phyloP scores from a whole-genome alignment of 2,797 vertebrate species.

The Sciaenops ocellatus region DNA sequence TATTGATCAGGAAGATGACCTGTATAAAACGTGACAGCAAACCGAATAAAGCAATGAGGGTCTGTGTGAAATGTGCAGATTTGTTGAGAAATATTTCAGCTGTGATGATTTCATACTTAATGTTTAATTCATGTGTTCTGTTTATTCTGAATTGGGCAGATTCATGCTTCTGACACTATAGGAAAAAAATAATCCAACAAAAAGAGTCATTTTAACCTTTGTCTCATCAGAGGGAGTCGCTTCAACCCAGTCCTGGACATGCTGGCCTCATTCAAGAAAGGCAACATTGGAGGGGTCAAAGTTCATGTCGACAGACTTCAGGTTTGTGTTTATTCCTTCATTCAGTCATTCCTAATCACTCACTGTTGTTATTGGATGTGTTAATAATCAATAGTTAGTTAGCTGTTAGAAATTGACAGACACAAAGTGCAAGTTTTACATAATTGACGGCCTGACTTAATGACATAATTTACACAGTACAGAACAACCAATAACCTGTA shows the following conservation, averaged over 20 bases:
- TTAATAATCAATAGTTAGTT: constrained; percentile 7
- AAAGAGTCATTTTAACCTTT: neutral
- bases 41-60: constrained; percentile 8
- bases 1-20: constrained; percentile 62
- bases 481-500: too few relatives aligned
- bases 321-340: constrained; percentile 78
- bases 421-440: neutral
- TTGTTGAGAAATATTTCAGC: constrained; percentile 11
- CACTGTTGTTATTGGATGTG: neutral
- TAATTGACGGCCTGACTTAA: neutral
- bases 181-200: neutral
- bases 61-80: constrained; percentile 17
- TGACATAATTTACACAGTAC: too few relatives aligned
- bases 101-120: neutral
- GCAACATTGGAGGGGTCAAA: constrained; percentile 94
- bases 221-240: constrained; percentile 91
- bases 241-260: constrained; percentile 98
- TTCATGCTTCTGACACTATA: neutral
- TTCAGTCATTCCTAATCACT: neutral
- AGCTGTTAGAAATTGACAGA: too few relatives aligned
- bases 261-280: constrained; percentile 97
- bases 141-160: neutral
- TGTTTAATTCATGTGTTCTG: neutral
- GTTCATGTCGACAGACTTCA: constrained; percentile 98
- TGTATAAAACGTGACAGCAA: constrained; percentile 32